A percentile compares a stretch with the other conserved stretches of the same genome.
These are phyloP conservation scores for Holothuria scabra DNA, from an alignment of 53 echinoderm and acorn worm genomes.

Conservation along the genomic window DNA sequence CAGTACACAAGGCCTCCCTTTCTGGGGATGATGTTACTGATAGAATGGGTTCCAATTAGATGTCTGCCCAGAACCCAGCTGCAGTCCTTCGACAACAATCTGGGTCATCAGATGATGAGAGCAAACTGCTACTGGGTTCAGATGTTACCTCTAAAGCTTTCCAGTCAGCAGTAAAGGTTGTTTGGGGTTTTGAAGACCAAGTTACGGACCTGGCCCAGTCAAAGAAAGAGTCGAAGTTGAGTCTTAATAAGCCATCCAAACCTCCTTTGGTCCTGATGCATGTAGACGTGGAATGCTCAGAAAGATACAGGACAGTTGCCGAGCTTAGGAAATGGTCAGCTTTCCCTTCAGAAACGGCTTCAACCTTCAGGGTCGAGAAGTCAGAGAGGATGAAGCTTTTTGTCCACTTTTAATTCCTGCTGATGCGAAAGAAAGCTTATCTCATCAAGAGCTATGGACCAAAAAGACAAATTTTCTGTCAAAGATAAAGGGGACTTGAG, in stretches of 20 bases:
- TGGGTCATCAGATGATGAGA: no score
- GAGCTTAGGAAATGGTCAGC: background rate
- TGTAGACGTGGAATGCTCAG: background rate
- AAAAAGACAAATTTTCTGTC: background rate
- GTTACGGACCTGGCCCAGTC: background rate
- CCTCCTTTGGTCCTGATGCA: background rate
- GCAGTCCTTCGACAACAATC: no score
- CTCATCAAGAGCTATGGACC: background rate
- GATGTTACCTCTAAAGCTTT: no score
- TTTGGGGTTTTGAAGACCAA: no score
- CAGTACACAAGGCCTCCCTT: no score
- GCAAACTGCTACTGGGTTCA: no score
- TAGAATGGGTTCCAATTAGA: no score
- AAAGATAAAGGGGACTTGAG: background rate
- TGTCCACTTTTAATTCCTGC: background rate
- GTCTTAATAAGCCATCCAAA: background rate
- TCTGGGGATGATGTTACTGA: no score
- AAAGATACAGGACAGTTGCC: background rate
- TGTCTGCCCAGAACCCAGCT: no score
- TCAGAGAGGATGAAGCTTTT: background rate
- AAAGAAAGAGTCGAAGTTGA: background rate
- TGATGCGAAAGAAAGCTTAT: background rate
- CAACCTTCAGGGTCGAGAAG: background rate
- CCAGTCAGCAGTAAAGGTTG: no score
- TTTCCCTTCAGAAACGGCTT: background rate